Evolutionary conservation across 2,888 invertebrate species (phyloP).

Genomic region (Hemithea aestivaria): DNA sequence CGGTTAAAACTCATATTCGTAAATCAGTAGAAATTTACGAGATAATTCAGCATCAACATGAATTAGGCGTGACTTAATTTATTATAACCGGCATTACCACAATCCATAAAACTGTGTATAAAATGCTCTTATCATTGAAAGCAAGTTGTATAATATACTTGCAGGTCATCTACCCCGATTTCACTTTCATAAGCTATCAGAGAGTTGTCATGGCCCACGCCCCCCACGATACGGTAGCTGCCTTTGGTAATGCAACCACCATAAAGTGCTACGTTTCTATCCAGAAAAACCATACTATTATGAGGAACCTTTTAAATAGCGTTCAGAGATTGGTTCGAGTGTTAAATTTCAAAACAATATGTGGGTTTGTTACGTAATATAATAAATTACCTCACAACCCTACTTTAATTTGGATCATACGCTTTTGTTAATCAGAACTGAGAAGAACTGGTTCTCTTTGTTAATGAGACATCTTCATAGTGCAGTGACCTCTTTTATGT

Average conservation of each 20-base stretch:
- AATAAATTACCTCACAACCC: no score
- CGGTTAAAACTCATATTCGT: no score
- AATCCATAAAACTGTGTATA: neutral
- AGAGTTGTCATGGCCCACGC: constrained; percentile 51
- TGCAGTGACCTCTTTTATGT: constrained; percentile 15
- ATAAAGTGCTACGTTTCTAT: constrained; percentile 50
- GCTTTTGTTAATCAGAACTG: constrained; percentile 7
- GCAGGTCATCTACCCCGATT: constrained; percentile 46
- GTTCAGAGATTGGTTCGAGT: constrained; percentile 2
- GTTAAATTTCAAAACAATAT: neutral
- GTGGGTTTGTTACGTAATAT: no score
- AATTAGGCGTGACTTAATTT: no score
- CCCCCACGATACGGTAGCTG: constrained; percentile 37
- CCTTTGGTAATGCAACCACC: constrained; percentile 51
- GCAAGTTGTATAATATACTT: constrained; percentile 13
- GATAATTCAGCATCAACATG: no score
- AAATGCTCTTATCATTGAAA: constrained; percentile 9
- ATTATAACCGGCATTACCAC: no score
- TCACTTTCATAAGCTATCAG: constrained; percentile 62
- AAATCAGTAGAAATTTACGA: no score
- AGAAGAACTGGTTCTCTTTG: constrained; percentile 17
- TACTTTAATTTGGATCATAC: neutral
- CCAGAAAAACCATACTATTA: constrained; percentile 32
- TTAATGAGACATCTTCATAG: constrained; percentile 9
- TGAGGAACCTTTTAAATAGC: neutral